These are phyloP conservation scores for Rynchops niger DNA, from an alignment of 2,113 vertebrate genomes.

Conservation along the genomic window DNA sequence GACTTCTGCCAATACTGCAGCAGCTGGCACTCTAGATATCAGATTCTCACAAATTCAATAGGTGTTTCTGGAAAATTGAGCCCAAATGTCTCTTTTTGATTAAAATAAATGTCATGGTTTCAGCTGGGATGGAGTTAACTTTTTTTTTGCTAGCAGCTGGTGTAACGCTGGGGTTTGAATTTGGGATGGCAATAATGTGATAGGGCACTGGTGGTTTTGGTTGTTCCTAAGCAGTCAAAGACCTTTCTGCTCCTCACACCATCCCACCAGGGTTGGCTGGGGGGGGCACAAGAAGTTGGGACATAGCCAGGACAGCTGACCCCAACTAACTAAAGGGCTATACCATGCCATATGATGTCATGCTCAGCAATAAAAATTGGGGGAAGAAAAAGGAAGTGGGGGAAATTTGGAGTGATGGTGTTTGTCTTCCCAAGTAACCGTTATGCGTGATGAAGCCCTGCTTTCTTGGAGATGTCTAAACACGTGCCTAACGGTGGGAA, in stretches of 20 bases:
- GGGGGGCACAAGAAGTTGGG: background rate
- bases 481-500: background rate
- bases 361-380: background rate
- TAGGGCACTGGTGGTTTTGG: background rate
- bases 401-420: background rate
- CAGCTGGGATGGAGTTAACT: background rate
- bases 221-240: background rate
- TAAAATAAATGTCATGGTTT: background rate
- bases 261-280: background rate
- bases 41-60: background rate
- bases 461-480: background rate
- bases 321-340: background rate
- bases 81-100: background rate
- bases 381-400: background rate
- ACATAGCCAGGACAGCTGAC: background rate
- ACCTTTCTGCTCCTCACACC: background rate
- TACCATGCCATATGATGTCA: background rate
- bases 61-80: background rate
- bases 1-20: background rate
- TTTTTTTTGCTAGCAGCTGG: background rate
- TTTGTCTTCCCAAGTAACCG: background rate
- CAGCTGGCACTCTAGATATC: background rate
- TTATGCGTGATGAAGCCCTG: background rate
- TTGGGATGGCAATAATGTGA: background rate
- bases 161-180: background rate